phyloP scores from a whole-genome alignment of 2,888 invertebrate genomes.

The Aleiodes leptofemur region DNA sequence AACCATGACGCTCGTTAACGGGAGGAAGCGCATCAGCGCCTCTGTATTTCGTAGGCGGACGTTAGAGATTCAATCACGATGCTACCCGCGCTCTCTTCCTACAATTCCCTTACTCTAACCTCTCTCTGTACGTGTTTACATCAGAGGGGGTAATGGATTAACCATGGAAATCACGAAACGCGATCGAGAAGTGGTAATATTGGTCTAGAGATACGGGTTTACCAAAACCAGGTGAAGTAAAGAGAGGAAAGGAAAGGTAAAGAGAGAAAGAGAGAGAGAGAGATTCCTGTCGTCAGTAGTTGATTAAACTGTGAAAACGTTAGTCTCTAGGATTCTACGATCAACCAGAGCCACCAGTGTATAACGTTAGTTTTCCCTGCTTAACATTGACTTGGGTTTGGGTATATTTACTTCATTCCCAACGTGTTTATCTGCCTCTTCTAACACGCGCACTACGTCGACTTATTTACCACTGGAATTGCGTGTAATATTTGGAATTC shows the following conservation, averaged over 20 bases:
- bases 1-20: constrained; percentile 42
- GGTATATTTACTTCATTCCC: constrained; percentile 28
- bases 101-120: constrained; percentile 19
- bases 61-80: constrained; percentile 44
- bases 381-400: constrained; percentile 11
- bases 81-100: constrained; percentile 9
- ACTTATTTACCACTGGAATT: constrained; percentile 7
- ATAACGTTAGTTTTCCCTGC: constrained; percentile 21
- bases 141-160: constrained; percentile 46
- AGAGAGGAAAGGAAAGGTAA: not conserved
- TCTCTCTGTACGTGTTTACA: constrained; percentile 33
- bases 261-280: not conserved
- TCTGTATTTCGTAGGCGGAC: constrained; percentile 28
- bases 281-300: constrained; percentile 23
- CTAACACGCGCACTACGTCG: constrained; percentile 17
- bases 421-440: constrained; percentile 28
- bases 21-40: constrained; percentile 37
- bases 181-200: constrained; percentile 48
- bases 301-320: constrained; percentile 36
- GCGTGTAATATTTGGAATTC: constrained; percentile 19
- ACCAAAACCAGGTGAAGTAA: not conserved
- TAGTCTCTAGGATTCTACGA: constrained; percentile 25
- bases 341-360: constrained; percentile 21
- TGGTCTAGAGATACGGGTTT: constrained; percentile 45
- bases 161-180: constrained; percentile 44